Percentiles rank a stretch among this genome's conserved stretches.
Conservation (phyloP, 2,113 vertebrate species). For the Pseudorasbora parva region DNA sequence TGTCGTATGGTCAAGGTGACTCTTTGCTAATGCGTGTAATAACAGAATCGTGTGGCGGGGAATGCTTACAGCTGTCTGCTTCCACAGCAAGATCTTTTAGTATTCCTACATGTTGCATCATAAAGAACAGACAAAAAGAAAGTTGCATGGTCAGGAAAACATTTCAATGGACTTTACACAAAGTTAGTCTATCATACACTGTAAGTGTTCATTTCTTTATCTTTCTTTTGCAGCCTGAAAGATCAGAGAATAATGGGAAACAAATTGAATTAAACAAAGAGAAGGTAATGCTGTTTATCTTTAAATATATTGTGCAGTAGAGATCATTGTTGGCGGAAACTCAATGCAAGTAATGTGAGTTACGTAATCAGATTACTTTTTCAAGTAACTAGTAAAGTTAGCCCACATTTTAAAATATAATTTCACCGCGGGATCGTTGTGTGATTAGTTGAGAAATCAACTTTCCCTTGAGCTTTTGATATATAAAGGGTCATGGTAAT, state of each 20-base stretch:
- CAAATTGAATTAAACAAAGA: background rate
- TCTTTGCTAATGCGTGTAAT: slow-evolving; percentile 22
- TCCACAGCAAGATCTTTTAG: background rate
- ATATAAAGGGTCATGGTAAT: too few species aligned
- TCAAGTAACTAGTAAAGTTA: too few species aligned
- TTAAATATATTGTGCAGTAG: too few species aligned
- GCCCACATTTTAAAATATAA: too few species aligned
- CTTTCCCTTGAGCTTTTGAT: too few species aligned
- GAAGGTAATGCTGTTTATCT: background rate
- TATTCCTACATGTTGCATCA: slow-evolving; percentile 5
- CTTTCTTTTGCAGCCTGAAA: background rate
- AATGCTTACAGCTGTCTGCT: slow-evolving; percentile 17
- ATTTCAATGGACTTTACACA: background rate
- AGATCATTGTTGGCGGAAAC: too few species aligned
- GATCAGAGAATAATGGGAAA: background rate
- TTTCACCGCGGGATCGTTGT: too few species aligned
- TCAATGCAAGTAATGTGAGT: too few species aligned
- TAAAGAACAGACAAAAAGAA: background rate
- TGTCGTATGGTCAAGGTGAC: slow-evolving; percentile 36
- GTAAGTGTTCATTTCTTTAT: background rate
- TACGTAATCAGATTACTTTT: too few species aligned
- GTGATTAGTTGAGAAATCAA: too few species aligned
- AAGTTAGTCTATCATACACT: background rate
- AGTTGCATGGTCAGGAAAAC: slow-evolving; percentile 12
- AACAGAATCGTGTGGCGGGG: background rate